Evolutionary conservation across 2,113 vertebrate species (phyloP).

Genomic region (Tragelaphus imberbis): DNA sequence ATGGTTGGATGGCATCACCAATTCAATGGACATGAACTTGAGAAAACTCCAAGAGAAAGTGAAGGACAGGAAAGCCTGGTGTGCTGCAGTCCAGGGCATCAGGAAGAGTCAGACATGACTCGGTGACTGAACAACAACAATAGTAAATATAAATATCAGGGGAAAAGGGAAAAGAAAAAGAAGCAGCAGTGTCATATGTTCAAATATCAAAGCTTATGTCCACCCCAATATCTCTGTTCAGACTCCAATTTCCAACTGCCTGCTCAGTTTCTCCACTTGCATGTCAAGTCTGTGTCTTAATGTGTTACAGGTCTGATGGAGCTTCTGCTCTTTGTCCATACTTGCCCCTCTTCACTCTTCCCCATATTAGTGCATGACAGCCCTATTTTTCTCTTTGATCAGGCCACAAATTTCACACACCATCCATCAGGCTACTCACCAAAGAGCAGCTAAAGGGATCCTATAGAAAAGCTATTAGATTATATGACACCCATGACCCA

Average conservation of each 20-base stretch:
- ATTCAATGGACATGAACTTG: neutral
- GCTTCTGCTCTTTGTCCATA: neutral
- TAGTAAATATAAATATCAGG: neutral
- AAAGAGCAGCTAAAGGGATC: neutral
- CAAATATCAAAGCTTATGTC: neutral
- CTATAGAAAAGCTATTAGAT: neutral
- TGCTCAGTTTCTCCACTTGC: neutral
- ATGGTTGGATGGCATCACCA: neutral
- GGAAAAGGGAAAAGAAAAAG: neutral
- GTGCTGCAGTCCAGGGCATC: neutral
- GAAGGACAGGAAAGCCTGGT: neutral
- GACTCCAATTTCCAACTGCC: neutral
- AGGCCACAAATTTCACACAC: neutral
- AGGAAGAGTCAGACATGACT: neutral
- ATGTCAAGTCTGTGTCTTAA: neutral
- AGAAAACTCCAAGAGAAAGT: neutral
- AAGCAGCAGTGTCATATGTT: too few species aligned
- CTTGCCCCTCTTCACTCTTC: neutral
- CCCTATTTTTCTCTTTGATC: neutral
- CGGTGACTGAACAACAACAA: accelerated
- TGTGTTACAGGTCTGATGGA: neutral
- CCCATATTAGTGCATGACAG: neutral
- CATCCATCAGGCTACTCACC: neutral
- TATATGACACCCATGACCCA: neutral
- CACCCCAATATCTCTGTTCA: neutral